These are phyloP conservation scores for Acleris emargana DNA, from an alignment of 2,888 invertebrate species.

Conservation along the genomic window DNA sequence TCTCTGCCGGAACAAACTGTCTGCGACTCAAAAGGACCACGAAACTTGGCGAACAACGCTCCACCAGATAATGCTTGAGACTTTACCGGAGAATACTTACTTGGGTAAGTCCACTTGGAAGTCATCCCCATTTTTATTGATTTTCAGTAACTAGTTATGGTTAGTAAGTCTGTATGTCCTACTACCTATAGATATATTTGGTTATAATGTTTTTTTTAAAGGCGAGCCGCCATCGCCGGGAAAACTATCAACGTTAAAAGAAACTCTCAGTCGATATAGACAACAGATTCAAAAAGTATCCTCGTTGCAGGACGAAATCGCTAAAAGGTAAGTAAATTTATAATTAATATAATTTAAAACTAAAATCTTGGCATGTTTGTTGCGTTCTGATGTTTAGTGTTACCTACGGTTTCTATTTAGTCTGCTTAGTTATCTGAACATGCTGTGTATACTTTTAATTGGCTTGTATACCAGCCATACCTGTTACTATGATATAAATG, in stretches of 20 bases:
- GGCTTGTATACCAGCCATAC: no score
- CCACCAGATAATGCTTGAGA: slow-evolving; percentile 68
- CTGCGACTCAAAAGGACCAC: slow-evolving; percentile 64
- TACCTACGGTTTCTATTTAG: no score
- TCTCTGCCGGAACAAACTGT: slow-evolving; percentile 62
- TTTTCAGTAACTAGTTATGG: no score
- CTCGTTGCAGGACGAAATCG: slow-evolving; percentile 68
- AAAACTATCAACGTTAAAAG: slow-evolving; percentile 71
- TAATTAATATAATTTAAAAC: no score
- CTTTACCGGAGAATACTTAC: slow-evolving; percentile 63
- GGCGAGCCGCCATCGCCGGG: slow-evolving; percentile 74
- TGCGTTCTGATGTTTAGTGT: no score
- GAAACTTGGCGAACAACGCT: slow-evolving; percentile 70
- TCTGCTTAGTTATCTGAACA: no score
- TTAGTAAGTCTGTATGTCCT: no score
- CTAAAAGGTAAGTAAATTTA: slow-evolving; percentile 60
- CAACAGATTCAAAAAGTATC: slow-evolving; percentile 67
- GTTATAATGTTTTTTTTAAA: slow-evolving; percentile 34
- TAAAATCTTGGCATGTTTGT: no score
- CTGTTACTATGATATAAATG: no score
- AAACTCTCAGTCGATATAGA: slow-evolving; percentile 69
- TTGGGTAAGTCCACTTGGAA: slow-evolving; percentile 23
- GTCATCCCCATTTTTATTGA: no score
- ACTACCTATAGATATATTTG: no score
- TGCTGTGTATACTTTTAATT: no score